Evolutionary conservation across 1,140 invertebrate species (phyloP), one percentile per base, ranked within the genome.

Genomic region (Diachasma alloeum): DNA sequence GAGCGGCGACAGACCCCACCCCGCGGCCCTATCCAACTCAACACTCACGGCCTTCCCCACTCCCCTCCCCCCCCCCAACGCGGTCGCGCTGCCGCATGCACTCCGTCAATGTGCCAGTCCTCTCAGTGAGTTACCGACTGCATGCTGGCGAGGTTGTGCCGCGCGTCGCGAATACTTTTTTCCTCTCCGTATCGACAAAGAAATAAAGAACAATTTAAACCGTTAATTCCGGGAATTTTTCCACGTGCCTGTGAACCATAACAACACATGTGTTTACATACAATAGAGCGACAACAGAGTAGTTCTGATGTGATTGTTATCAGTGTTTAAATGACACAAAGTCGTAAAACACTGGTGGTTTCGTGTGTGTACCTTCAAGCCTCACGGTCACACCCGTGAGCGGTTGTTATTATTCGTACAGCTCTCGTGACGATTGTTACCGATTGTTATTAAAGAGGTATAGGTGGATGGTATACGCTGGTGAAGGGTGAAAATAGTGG

Each of bases 121-220:
- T 68, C 80, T 84, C 82, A 87, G 84, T 87, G 78, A 87, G 86
- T 86, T 87, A 86, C 86, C 82, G 81, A 84, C 86, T 82, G 79
- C 79, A 83, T 80, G 56, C 71, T 82, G 78, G 82, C 78, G 82
- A 59, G 67, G 75, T 69, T 85, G 6, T 31, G 76, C 69, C 11
- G n/a, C 71, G 36, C 48, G 36, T 70, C 59, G 13, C 31, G 13
- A 42, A 42, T 42, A 37, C 4, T 13, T 4, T 42, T 42, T 42
- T 31, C 6, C 31, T 31, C n/a, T n/a, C n/a, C 31, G 31, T 31
- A 3, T 3, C 31, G 31, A 31, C 31, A 6, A 31, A 31, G 2
- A 31, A 31, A 31, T 31, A 31, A 2, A 2, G 31, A 31, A 31
- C 31, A 31, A 31, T 31, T 31, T 31, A 2, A 2, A 31, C 2